Conservation (phyloP, 2,888 invertebrate genomes). For the Gasteruption jaculator region DNA sequence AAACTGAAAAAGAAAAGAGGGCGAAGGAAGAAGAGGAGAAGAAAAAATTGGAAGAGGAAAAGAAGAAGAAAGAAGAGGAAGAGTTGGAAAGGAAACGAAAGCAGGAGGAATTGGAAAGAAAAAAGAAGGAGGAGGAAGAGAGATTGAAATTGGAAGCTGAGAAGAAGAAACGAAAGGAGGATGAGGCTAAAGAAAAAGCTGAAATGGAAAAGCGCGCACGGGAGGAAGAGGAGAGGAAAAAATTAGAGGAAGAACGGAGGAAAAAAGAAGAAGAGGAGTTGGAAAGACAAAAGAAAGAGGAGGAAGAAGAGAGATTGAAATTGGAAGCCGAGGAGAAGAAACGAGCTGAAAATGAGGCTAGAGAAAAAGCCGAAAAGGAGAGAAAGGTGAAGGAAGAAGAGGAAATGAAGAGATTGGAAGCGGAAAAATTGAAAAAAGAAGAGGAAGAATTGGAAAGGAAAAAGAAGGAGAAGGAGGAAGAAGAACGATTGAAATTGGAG, state of each 20-base stretch:
- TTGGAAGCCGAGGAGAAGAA: conserved; percentile 19
- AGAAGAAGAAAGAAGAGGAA: conserved; percentile 27
- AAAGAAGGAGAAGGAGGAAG: conserved; percentile 21
- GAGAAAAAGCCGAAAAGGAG: conserved; percentile 9
- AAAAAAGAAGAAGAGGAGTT: conserved; percentile 13
- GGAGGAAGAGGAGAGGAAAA: conserved; percentile 23
- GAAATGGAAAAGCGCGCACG: conserved; percentile 24
- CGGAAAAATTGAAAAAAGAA: conserved; percentile 20
- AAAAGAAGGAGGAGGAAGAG: conserved; percentile 24
- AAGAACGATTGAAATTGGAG: conserved; percentile 19
- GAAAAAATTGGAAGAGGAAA: too few relatives aligned
- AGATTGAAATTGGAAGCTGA: conserved; percentile 21
- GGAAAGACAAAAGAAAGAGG: conserved; percentile 18
- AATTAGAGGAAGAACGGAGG: conserved; percentile 22
- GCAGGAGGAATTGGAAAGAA: conserved; percentile 23
- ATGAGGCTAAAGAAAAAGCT: conserved; percentile 18
- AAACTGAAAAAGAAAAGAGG: conserved; percentile 36
- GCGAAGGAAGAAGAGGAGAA: conserved; percentile 46
- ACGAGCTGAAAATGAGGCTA: too few relatives aligned
- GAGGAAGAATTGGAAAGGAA: conserved; percentile 15
- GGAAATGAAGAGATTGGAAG: conserved; percentile 20
- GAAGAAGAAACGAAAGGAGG: conserved; percentile 17
- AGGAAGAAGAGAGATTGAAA: conserved; percentile 16
- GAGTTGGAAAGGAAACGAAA: conserved; percentile 21
- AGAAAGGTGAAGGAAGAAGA: conserved; percentile 15